Conservation (phyloP, 2,888 invertebrate species). For the Atrina japonica region DNA sequence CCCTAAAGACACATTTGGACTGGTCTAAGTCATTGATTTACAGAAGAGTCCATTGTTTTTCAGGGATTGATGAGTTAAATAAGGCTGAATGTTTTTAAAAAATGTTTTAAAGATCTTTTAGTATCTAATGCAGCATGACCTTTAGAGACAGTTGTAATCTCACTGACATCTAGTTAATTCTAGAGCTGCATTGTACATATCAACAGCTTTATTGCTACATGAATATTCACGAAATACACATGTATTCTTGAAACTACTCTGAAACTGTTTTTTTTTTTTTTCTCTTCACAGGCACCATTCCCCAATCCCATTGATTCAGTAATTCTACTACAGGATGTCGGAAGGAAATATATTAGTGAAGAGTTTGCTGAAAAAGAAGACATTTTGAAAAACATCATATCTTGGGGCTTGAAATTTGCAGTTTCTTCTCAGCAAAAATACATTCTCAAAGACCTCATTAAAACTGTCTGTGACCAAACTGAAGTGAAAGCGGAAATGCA, state of each 20-base stretch:
- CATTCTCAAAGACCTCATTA: conserved; percentile 44
- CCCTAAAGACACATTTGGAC: too few species aligned
- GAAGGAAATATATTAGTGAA: conserved; percentile 51
- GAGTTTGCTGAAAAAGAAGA: conserved; percentile 54
- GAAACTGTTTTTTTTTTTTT: background rate
- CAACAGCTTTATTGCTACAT: too few species aligned
- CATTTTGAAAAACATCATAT: conserved; percentile 56
- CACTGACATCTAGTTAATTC: too few species aligned
- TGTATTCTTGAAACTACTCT: background rate
- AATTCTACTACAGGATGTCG: conserved; percentile 60
- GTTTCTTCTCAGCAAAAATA: conserved; percentile 67
- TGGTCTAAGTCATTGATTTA: too few species aligned
- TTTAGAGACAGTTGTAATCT: too few species aligned
- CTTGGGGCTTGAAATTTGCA: conserved; percentile 66
- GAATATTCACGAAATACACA: background rate
- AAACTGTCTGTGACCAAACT: conserved; percentile 34
- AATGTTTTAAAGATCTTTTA: too few species aligned
- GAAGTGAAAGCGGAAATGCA: too few species aligned
- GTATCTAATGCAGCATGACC: too few species aligned
- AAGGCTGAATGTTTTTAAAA: too few species aligned
- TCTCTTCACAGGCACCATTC: conserved; percentile 61
- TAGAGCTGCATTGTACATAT: too few species aligned
- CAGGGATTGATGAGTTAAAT: too few species aligned
- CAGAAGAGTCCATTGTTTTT: too few species aligned
- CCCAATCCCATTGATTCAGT: conserved; percentile 68